phyloP scores from a whole-genome alignment of 2,797 vertebrate genomes.

The Siniperca obscura region DNA sequence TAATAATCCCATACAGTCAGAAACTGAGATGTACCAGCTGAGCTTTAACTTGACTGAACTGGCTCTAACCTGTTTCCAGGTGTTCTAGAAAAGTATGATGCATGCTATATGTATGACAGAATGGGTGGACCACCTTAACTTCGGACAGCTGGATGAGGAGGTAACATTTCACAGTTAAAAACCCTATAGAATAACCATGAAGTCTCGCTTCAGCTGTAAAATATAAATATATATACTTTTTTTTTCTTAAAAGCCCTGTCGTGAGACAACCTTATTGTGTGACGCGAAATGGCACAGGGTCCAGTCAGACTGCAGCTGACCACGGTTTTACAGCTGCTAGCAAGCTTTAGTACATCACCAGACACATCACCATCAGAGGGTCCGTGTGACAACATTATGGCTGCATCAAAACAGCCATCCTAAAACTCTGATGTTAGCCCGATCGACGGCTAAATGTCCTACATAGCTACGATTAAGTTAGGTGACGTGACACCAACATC shows the following conservation, averaged over 20 bases:
- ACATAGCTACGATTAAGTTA: not conserved
- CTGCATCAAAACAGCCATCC: not conserved
- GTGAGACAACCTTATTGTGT: conserved; percentile 43
- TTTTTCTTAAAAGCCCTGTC: conserved; percentile 16
- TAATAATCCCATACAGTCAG: not conserved
- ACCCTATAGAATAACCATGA: not conserved
- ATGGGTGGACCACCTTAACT: not conserved
- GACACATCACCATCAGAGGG: not conserved
- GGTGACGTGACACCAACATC: conserved; percentile 44
- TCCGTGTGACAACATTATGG: not conserved
- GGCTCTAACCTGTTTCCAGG: conserved; percentile 7
- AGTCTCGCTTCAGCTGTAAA: not conserved
- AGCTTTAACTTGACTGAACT: not conserved
- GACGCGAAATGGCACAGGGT: conserved; percentile 2
- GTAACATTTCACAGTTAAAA: not conserved
- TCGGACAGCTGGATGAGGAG: not conserved
- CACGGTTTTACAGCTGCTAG: conserved; percentile 1
- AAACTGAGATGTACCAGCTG: not conserved
- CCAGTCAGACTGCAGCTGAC: conserved; percentile 32
- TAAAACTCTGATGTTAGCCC: not conserved
- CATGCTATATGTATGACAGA: not conserved
- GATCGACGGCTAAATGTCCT: not conserved
- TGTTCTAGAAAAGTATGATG: conserved; percentile 4
- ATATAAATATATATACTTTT: not conserved
- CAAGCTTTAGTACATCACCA: not conserved